phyloP scores from a whole-genome alignment of 2,888 invertebrate species.

The Xylota segnis region DNA sequence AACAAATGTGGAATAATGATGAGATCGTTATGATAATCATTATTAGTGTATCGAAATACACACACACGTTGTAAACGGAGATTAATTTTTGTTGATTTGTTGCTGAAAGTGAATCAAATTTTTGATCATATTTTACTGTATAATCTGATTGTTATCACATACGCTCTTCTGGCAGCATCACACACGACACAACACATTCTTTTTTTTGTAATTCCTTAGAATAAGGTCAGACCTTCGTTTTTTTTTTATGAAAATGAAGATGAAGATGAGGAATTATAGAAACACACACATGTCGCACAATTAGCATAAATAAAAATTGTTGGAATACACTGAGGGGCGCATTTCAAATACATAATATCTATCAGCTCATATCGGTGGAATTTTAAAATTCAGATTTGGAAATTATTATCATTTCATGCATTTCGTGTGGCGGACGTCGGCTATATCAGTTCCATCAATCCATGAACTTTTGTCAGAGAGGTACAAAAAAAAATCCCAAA shows the following conservation, averaged over 20 bases:
- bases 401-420: slow-evolving; percentile 39
- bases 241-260: no score
- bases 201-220: slow-evolving; percentile 27
- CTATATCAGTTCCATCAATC: slow-evolving; percentile 5
- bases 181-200: no score
- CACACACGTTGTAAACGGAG: slow-evolving; percentile 16
- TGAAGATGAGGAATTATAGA: slow-evolving; percentile 18
- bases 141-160: slow-evolving; percentile 46
- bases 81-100: slow-evolving; percentile 62
- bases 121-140: slow-evolving; percentile 44
- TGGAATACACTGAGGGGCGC: slow-evolving; percentile 24
- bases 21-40: no score
- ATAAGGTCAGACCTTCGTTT: slow-evolving; percentile 34
- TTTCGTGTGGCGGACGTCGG: no score
- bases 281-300: slow-evolving; percentile 41
- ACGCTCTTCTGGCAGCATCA: slow-evolving; percentile 41
- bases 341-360: slow-evolving; percentile 53
- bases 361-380: slow-evolving; percentile 43
- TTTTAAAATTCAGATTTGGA: slow-evolving; percentile 31
- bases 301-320: slow-evolving; percentile 60
- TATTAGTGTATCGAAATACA: no score
- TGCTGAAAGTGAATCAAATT: slow-evolving; percentile 44
- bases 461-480: no score
- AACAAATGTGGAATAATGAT: slow-evolving; percentile 47
- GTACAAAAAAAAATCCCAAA: no score